A percentile compares a stretch with the other conserved stretches of the same genome.
Evolutionary conservation across 2,888 invertebrate species (phyloP).

Genomic region (Peribatodes rhomboidaria): DNA sequence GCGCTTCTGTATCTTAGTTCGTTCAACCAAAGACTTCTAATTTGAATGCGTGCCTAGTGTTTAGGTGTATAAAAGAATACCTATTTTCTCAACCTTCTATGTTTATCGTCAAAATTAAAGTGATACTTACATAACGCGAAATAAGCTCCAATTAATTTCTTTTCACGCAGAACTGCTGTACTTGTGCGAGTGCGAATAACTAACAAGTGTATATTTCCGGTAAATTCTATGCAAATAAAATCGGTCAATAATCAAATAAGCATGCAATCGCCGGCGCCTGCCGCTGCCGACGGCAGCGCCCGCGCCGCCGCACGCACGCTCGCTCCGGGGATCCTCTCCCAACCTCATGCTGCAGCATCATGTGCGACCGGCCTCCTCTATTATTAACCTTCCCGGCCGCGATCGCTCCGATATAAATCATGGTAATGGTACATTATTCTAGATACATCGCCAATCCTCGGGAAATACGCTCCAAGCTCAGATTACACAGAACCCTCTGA

Average conservation of each 20-base stretch:
- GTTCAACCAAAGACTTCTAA: slow-evolving; percentile 19
- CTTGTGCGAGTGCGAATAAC: background rate
- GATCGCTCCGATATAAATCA: slow-evolving; percentile 83
- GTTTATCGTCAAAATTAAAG: background rate
- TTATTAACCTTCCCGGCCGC: slow-evolving; percentile 78
- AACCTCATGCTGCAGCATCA: slow-evolving; percentile 66
- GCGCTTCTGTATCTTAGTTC: slow-evolving; percentile 17
- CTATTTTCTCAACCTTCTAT: background rate
- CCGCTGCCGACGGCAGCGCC: slow-evolving; percentile 16
- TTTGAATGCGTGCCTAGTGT: slow-evolving; percentile 6
- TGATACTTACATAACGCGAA: background rate
- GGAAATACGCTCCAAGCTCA: slow-evolving; percentile 76
- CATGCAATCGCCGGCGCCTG: slow-evolving; percentile 26
- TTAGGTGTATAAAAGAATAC: background rate
- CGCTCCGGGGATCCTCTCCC: slow-evolving; percentile 56
- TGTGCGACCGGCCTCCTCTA: slow-evolving; percentile 70
- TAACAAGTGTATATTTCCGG: slow-evolving; percentile 17
- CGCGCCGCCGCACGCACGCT: slow-evolving; percentile 26
- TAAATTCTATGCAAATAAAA: slow-evolving; percentile 22
- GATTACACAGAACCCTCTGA: slow-evolving; percentile 77
- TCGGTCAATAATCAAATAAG: slow-evolving; percentile 18
- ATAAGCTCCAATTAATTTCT: background rate
- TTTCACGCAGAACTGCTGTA: background rate
- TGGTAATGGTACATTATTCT: slow-evolving; percentile 84
- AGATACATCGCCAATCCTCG: slow-evolving; percentile 79